Conservation (phyloP, 2,113 vertebrate genomes). For the Zosterops pallidus region DNA sequence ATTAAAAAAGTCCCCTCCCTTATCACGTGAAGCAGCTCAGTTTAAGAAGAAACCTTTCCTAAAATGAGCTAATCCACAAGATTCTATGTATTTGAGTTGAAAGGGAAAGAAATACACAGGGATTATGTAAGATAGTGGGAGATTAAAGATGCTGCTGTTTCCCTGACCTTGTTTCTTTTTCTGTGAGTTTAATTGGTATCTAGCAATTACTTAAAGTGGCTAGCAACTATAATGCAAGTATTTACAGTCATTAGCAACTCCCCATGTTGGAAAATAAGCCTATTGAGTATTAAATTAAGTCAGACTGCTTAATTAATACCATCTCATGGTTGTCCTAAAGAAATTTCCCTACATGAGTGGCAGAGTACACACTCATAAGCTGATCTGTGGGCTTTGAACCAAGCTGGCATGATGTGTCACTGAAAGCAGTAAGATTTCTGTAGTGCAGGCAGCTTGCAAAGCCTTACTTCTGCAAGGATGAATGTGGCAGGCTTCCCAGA, state of each 20-base stretch:
- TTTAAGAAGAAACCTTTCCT: neutral
- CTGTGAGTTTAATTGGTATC: constrained; percentile 14
- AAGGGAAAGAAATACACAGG: neutral
- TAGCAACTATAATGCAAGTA: constrained; percentile 1
- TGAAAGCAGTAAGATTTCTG: neutral
- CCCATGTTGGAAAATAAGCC: constrained; percentile 34
- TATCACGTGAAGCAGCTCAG: neutral
- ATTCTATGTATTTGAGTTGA: neutral
- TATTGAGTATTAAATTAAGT: constrained; percentile 46
- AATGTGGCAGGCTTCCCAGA: constrained; percentile 40
- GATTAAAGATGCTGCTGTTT: neutral
- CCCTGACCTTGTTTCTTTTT: neutral
- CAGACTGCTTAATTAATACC: constrained; percentile 42
- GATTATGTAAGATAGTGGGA: neutral
- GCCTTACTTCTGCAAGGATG: neutral
- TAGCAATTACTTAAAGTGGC: constrained; percentile 35
- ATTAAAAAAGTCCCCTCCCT: neutral
- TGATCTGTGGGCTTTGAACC: neutral
- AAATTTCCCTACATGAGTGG: neutral
- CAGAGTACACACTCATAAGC: neutral
- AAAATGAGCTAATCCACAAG: neutral
- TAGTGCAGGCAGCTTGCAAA: neutral
- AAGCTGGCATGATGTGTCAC: neutral
- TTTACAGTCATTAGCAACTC: constrained; percentile 49
- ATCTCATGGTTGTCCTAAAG: neutral